phyloP scores from a whole-genome alignment of 1,140 invertebrate genomes.

The Drosophila kikkawai region DNA sequence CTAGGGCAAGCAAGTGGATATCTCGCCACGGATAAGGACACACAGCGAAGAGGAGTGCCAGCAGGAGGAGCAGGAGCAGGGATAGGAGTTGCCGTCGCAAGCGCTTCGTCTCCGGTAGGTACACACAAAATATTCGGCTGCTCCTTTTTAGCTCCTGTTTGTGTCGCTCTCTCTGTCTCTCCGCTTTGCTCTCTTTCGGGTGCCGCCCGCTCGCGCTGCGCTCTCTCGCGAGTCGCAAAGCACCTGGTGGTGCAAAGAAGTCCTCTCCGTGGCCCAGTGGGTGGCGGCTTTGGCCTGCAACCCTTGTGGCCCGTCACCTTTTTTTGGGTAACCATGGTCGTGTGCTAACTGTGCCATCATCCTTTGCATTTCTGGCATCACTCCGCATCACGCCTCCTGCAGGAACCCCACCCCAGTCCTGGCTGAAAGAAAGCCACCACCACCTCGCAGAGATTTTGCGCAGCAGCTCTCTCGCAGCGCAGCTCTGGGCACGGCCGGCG shows the following conservation, averaged over 20 bases:
- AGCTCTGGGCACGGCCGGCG: constrained; percentile 35
- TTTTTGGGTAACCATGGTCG: constrained; percentile 72
- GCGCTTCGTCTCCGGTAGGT: constrained; percentile 84
- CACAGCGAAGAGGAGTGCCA: constrained; percentile 42
- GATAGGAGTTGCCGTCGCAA: constrained; percentile 62
- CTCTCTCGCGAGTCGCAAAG: constrained; percentile 20
- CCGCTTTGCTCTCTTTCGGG: constrained; percentile 31
- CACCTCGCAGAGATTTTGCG: constrained; percentile 41
- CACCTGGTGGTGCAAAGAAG: constrained; percentile 36
- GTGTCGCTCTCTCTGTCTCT: constrained; percentile 52
- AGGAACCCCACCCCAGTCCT: constrained; percentile 20
- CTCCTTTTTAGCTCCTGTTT: constrained; percentile 79
- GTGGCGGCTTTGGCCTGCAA: constrained; percentile 28
- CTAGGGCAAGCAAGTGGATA: constrained; percentile 17
- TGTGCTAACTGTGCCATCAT: constrained; percentile 70
- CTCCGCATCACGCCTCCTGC: constrained; percentile 16
- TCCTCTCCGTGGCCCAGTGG: constrained; percentile 44
- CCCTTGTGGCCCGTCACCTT: constrained; percentile 32
- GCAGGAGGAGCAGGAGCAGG: constrained; percentile 31
- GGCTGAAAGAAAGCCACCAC: constrained; percentile 24
- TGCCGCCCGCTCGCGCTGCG: constrained; percentile 38
- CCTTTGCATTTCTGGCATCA: constrained; percentile 20
- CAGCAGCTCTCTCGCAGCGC: constrained; percentile 27
- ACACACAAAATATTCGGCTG: constrained; percentile 84
- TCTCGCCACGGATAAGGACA: constrained; percentile 3